Conservation (phyloP, 1,140 invertebrate species). For the Scaptomyza pallida region DNA sequence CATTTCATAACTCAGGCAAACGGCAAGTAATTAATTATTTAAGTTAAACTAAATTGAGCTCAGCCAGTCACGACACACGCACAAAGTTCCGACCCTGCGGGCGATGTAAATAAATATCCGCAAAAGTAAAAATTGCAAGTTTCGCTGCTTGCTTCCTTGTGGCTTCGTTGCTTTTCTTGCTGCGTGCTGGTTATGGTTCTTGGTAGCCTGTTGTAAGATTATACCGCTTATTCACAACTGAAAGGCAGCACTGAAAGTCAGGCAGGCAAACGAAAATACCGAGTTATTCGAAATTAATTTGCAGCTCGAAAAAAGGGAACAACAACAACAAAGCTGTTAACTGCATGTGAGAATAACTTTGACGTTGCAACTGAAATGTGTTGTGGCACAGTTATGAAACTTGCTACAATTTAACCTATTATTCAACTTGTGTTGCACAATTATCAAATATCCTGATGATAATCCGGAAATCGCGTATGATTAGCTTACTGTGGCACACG, state of each 20-base stretch:
- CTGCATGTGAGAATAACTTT: conserved; percentile 44
- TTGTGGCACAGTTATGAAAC: conserved; percentile 42
- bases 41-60: conserved; percentile 79
- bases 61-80: conserved; percentile 57
- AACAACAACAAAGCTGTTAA: conserved; percentile 14
- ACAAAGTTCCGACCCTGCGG: conserved; percentile 39
- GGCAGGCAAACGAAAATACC: background rate
- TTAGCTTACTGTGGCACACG: conserved; percentile 45
- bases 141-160: background rate
- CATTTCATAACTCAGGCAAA: conserved; percentile 81
- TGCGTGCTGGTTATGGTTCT: background rate
- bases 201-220: conserved; percentile 9
- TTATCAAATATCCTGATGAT: conserved; percentile 28
- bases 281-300: conserved; percentile 20
- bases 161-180: background rate
- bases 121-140: conserved; percentile 36
- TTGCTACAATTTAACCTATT: background rate
- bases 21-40: conserved; percentile 79
- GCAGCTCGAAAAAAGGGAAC: conserved; percentile 8
- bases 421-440: background rate
- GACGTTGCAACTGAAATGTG: conserved; percentile 35
- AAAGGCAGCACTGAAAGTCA: background rate
- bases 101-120: conserved; percentile 43
- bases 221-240: background rate
- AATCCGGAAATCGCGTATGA: conserved; percentile 44